Evolutionary conservation across 2,797 vertebrate species (phyloP), one percentile per base, ranked within the genome.

Genomic region (Gadopsis bispinosus): DNA sequence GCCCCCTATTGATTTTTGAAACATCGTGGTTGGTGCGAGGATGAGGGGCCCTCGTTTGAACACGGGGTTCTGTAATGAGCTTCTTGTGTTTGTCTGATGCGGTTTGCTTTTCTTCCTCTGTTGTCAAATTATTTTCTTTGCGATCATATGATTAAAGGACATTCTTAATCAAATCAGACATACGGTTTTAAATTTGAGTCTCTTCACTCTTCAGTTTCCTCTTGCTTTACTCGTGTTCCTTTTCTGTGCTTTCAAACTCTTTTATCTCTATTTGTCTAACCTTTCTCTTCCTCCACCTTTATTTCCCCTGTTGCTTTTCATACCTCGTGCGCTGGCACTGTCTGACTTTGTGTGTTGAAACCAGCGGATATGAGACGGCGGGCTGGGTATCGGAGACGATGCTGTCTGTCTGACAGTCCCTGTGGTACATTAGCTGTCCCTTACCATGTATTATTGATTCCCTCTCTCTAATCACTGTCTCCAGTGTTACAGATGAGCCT

Each of bases 381-480:
- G 69, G 86, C 67, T 83, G 80, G 84, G 83, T 84, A 90, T 86
- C 73, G 55, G 88, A 89, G 87, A 88, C 88, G 61, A 82, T 58
- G 65, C 75, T 87, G 87, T 87, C 90, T 89, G 84, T 88, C 88
- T 86, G 80, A 85, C 77, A 54, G 93, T 94, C 95, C 94, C 94
- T 89, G 89, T 84, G 92, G 95, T 95, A 93, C 94, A 96, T 95
- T 95, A 95, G 90, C 77, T 79, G 73, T 91, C 93, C 92, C 93
- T 92, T 89, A 90, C 88, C 92, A 95, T 95, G 93, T 95, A 94
- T 95, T 95, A 96, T 96, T 94, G 94, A 96, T 95, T 90, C 81
- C 75, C 74, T 75, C 84, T 62, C 91, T 88, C 91, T 94, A 93
- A 95, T 95, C 93, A 94, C 92, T 71, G 84, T 94, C 89, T 94